Percentiles rank a stretch among this genome's conserved stretches.
Conservation (phyloP, 2,888 invertebrate species). For the Panzeria rudis region DNA sequence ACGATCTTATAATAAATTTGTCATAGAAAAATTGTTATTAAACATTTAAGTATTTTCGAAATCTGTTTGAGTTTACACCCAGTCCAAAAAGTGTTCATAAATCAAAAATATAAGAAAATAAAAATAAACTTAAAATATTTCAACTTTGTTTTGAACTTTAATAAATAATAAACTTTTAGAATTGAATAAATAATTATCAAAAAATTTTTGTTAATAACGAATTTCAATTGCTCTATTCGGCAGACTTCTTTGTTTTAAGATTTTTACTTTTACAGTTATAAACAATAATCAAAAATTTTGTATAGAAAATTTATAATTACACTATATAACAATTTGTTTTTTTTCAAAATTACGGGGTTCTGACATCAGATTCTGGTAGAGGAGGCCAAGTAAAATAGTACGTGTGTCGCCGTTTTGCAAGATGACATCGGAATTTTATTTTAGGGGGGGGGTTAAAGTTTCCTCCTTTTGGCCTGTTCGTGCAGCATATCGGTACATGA, state of each 20-base stretch:
- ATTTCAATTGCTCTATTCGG: not conserved
- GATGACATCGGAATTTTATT: too few relatives aligned
- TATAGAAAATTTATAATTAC: too few relatives aligned
- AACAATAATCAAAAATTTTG: too few relatives aligned
- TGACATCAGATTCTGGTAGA: too few relatives aligned
- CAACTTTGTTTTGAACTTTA: slow-evolving; percentile 41
- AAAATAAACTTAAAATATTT: not conserved
- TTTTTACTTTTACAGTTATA: too few relatives aligned
- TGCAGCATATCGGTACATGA: too few relatives aligned
- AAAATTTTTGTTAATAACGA: not conserved
- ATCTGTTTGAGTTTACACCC: slow-evolving; percentile 32
- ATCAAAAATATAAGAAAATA: not conserved
- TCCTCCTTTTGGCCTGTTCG: too few relatives aligned
- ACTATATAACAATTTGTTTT: too few relatives aligned
- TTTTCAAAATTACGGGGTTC: too few relatives aligned
- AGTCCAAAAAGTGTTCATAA: slow-evolving; percentile 8
- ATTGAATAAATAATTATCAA: not conserved
- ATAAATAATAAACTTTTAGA: slow-evolving; percentile 12
- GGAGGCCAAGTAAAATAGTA: too few relatives aligned
- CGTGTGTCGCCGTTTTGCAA: too few relatives aligned
- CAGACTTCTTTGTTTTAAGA: not conserved
- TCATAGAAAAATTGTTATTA: slow-evolving; percentile 45
- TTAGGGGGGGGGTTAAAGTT: too few relatives aligned
- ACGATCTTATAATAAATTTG: slow-evolving; percentile 58
- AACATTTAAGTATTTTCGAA: slow-evolving; percentile 9